Evolutionary conservation across 1,140 invertebrate genomes (phyloP), one percentile per base, ranked within the genome.

Genomic region (Pararge aegeria): DNA sequence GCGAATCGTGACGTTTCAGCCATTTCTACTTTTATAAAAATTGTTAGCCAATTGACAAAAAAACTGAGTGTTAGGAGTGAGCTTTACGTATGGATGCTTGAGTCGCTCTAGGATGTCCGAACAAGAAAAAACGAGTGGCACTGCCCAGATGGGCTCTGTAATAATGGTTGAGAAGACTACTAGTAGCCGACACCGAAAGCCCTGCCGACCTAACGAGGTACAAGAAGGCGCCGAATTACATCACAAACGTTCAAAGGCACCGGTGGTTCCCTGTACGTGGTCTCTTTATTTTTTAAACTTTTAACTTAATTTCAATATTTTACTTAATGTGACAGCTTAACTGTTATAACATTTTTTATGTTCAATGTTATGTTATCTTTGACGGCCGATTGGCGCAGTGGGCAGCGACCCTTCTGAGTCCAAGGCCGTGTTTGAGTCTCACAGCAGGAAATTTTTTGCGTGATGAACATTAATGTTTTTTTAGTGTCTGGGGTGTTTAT

Each of bases 1-100:
- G 70, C 67, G 77, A 73, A 78, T 61, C 68, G 82, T 84, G 82
- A 87, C 82, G 68, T 83, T 77, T 78, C 56, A 73, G 64, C 66
- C 63, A 73, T 80, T 80, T 79, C 66, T 77, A 75, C 58, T 73
- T 77, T 73, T 73, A 56, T 61, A 70, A 78, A 77, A 78, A 77
- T 80, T 77, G 68, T 74, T 66, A 61, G 55, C 57, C 61, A 68
- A 68, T 73, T 68, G 61, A 62, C 70, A 54, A 71, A 80, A 75
- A 74, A 72, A 68, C 58, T 59, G 64, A 75, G 68, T 64, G 70
- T 74, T 70, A 69, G 52, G 46, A 37, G 54, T 60, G 59, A 10
- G 34, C 58, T 57, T 13, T 53, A 73, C 75, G 58, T 73, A 84
- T 87, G 78, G 80, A 83, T 85, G 72, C 38, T 80, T 82, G 64